Evolutionary conservation across 1,140 invertebrate species (phyloP).

Genomic region (Solen grandis): DNA sequence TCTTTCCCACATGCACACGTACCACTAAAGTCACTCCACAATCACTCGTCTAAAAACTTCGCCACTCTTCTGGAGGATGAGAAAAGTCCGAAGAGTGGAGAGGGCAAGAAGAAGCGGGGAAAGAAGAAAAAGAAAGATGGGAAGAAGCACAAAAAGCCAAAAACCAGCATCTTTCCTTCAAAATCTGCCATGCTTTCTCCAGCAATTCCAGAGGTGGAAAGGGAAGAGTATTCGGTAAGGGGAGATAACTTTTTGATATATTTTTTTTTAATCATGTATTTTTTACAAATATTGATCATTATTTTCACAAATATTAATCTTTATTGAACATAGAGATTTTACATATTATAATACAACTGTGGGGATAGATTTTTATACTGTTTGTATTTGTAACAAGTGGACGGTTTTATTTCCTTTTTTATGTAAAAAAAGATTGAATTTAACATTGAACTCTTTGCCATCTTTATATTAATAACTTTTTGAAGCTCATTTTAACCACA

Average conservation of each 20-base stretch:
- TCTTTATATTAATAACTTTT: no score
- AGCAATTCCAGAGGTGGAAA: conserved; percentile 70
- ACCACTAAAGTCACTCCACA: conserved; percentile 71
- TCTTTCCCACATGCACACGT: conserved; percentile 76
- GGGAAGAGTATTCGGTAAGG: conserved; percentile 65
- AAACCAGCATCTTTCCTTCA: conserved; percentile 71
- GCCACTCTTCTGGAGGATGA: conserved; percentile 7
- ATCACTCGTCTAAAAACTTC: conserved; percentile 65
- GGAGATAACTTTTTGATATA: conserved; percentile 40
- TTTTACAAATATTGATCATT: no score
- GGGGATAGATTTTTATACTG: no score
- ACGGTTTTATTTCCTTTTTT: no score
- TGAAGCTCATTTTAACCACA: no score
- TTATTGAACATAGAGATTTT: no score
- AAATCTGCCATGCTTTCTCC: conserved; percentile 70
- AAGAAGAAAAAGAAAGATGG: conserved; percentile 81
- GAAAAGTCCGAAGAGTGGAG: conserved; percentile 81
- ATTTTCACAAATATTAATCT: no score
- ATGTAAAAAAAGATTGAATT: not conserved
- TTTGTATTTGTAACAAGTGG: no score
- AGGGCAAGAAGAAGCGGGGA: conserved; percentile 67
- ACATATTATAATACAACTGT: no score
- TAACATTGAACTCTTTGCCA: no score
- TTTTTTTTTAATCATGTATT: conserved; percentile 13
- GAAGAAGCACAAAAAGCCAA: conserved; percentile 73